Conservation (phyloP, 2,888 invertebrate species). For the Podotricha telesiphe region DNA sequence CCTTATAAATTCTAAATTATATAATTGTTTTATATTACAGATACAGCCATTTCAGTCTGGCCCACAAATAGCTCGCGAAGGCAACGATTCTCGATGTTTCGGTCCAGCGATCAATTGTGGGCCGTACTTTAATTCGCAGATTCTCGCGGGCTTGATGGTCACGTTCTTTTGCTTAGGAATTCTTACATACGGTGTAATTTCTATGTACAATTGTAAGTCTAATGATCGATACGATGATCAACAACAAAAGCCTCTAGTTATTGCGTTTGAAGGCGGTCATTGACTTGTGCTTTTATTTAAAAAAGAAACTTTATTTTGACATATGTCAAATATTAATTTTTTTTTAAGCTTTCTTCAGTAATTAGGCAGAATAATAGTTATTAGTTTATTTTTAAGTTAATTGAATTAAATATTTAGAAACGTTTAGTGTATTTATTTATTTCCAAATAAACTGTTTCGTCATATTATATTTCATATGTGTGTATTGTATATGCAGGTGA, state of each 20-base stretch:
- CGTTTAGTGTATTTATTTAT: not conserved
- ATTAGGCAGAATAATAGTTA: not conserved
- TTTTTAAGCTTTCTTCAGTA: not conserved
- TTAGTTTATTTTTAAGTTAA: not conserved
- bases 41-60: slow-evolving; percentile 42
- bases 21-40: slow-evolving; percentile 28
- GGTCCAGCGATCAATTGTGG: slow-evolving; percentile 56
- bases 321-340: slow-evolving; percentile 13
- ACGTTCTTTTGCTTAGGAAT: slow-evolving; percentile 49
- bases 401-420: not conserved
- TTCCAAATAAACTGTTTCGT: not conserved
- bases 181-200: slow-evolving; percentile 50
- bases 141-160: slow-evolving; percentile 54
- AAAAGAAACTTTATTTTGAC: slow-evolving; percentile 21
- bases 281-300: not conserved
- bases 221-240: slow-evolving; percentile 62
- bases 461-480: not conserved
- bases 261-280: slow-evolving; percentile 36
- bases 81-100: slow-evolving; percentile 44
- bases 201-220: slow-evolving; percentile 49
- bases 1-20: no score
- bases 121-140: slow-evolving; percentile 56
- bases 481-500: no score
- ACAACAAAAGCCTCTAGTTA: slow-evolving; percentile 50
- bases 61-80: not conserved